Base-by-base conservation (phyloP, 1,140 invertebrate species). In the Euglossa dilemma region DNA sequence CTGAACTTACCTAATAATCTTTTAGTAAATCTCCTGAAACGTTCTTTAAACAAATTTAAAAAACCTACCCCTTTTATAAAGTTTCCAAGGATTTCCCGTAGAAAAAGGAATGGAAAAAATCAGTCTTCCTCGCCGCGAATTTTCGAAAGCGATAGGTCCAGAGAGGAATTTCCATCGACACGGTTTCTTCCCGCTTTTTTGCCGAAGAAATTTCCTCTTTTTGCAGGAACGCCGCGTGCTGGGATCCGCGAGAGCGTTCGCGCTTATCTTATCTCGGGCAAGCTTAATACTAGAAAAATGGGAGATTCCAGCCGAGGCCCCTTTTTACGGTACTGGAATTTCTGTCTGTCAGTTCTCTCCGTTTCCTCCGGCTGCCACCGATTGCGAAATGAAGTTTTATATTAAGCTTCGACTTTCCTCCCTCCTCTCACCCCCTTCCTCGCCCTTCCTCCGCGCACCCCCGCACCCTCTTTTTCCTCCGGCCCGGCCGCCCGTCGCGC, bases 361-460 rank as follows among this genome's bases (percentile, higher is more conserved):
- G 73, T 88, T 91, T 91, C 86, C 89, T 88, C 89, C 74, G 83
- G 81, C 91, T 91, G 90, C 88, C 91, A 89, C 92, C 93, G 92
- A 94, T 94, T 93, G 93, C 91, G 92, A 94, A 94, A 94, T 93
- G 92, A 94, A 94, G 93, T 94, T 94, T 94, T 94, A 94, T 93
- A 94, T 94, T 94, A 93, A 94, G 93, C 92, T 89, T 85, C 73
- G 90, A 93, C 90, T 91, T 93, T 88, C 85, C 75, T 85, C 82
- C 90, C 87, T 61, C 47, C 59, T 59, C 66, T 70, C 73, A 59
- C 14, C 56, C 52, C 45, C 77, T 76, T 80, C 56, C 61, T 78
- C 83, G 79, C 67, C 80, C 54, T 82, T 67, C 66, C 59, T 25
- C 61, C n/a, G 20, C 28, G 70, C 52, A 12, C 57, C 72, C 66